phyloP scores from a whole-genome alignment of 2,113 vertebrate species.

The Arvicanthis niloticus region DNA sequence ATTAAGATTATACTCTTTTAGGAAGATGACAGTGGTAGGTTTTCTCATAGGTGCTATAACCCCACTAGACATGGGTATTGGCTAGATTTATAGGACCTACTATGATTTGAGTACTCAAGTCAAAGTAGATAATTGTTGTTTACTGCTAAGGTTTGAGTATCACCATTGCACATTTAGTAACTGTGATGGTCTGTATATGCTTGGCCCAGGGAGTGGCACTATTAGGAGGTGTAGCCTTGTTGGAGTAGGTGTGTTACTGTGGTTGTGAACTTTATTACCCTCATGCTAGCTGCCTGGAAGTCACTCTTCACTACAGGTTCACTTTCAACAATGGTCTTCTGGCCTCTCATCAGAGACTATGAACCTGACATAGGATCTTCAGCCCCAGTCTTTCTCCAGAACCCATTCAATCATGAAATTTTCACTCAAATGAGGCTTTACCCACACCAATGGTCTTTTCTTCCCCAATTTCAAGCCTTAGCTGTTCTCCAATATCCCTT shows the following conservation, averaged over 20 bases:
- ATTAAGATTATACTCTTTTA: background rate
- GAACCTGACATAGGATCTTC: background rate
- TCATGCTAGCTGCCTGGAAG: too few species aligned
- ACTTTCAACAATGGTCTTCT: background rate
- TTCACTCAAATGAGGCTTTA: background rate
- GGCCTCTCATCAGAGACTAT: background rate
- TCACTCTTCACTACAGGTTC: too few species aligned
- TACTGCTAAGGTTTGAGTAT: background rate
- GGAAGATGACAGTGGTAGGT: background rate
- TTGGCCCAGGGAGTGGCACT: too few species aligned
- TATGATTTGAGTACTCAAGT: background rate
- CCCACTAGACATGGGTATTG: background rate
- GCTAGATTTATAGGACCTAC: background rate
- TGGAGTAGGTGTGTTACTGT: too few species aligned
- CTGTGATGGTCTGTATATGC: too few species aligned
- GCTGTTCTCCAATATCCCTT: background rate
- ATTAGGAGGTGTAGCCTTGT: too few species aligned
- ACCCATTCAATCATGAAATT: background rate
- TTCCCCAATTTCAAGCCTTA: background rate
- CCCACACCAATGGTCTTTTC: background rate
- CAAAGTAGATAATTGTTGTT: background rate
- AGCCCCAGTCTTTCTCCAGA: background rate
- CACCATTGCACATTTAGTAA: background rate
- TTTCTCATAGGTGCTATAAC: background rate
- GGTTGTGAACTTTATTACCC: too few species aligned